Percentiles rank a stretch among this genome's conserved stretches.
These are phyloP conservation scores for Mythimna loreyi DNA, from an alignment of 2,888 invertebrate species.

Conservation along the genomic window DNA sequence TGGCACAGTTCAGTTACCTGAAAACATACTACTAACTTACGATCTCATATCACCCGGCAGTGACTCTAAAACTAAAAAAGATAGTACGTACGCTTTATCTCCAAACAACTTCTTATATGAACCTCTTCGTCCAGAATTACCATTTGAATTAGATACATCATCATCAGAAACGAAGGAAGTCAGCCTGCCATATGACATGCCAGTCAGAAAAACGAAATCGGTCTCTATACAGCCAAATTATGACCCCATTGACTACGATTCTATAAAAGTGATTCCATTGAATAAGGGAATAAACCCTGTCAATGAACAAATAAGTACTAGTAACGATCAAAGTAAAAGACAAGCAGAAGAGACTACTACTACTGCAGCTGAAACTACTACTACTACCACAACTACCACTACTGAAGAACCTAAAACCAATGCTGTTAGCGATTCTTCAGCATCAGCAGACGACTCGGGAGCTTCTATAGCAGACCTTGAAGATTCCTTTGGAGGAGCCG, in stretches of 20 bases:
- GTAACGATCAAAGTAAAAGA: constrained; percentile 81
- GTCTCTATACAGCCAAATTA: constrained; percentile 72
- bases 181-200: constrained; percentile 82
- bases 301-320: constrained; percentile 72
- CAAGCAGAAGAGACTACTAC: constrained; percentile 70
- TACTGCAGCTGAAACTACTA: constrained; percentile 46
- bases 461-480: constrained; percentile 93
- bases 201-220: constrained; percentile 79
- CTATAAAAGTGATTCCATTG: constrained; percentile 85
- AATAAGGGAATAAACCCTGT: constrained; percentile 81
- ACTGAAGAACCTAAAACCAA: constrained; percentile 73
- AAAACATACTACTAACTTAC: constrained; percentile 85
- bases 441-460: constrained; percentile 86
- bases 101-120: constrained; percentile 82
- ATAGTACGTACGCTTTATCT: constrained; percentile 65
- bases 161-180: constrained; percentile 81
- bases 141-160: constrained; percentile 84
- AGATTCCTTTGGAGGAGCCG: constrained; percentile 94
- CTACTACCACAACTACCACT: constrained; percentile 63
- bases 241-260: constrained; percentile 85
- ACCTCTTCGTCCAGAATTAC: constrained; percentile 81
- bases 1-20: constrained; percentile 83
- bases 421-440: constrained; percentile 72
- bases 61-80: constrained; percentile 69
- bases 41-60: constrained; percentile 79